Conservation (phyloP, 2,797 vertebrate species). For the Etheostoma nigrum region DNA sequence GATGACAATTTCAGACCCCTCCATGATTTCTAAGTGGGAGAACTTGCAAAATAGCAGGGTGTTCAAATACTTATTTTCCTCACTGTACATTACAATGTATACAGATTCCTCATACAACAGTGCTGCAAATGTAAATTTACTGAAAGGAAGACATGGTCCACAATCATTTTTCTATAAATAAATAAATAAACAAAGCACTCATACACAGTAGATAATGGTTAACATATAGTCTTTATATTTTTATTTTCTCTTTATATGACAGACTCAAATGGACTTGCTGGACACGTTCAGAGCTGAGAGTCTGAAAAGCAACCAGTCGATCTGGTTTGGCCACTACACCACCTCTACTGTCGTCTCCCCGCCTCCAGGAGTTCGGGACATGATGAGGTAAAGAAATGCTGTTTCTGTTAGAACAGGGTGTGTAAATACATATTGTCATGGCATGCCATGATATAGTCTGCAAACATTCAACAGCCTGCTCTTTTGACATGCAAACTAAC, state of each 20-base stretch:
- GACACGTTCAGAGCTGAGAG: slow-evolving; percentile 87
- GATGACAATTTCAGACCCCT: too few species aligned
- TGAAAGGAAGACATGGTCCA: too few species aligned
- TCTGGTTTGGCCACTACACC: slow-evolving; percentile 99
- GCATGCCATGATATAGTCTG: neutral
- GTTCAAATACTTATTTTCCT: too few species aligned
- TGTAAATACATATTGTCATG: neutral
- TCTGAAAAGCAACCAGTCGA: slow-evolving; percentile 90
- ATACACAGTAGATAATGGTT: neutral
- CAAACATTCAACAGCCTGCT: neutral
- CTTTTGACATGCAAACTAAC: neutral
- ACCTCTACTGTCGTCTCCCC: slow-evolving; percentile 95
- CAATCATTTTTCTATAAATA: neutral
- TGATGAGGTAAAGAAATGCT: slow-evolving; percentile 89
- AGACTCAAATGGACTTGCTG: slow-evolving; percentile 92
- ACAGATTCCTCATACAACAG: neutral
- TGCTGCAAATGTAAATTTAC: neutral
- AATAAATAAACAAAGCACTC: neutral
- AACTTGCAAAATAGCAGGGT: too few species aligned
- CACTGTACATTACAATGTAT: neutral
- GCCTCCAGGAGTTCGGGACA: slow-evolving; percentile 88
- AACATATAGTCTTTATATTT: neutral
- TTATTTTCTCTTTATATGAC: slow-evolving; percentile 2
- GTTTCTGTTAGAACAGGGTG: neutral
- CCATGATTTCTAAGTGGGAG: too few species aligned